Conservation (phyloP, 2,888 invertebrate genomes). For the Drosophila fulvimacula region DNA sequence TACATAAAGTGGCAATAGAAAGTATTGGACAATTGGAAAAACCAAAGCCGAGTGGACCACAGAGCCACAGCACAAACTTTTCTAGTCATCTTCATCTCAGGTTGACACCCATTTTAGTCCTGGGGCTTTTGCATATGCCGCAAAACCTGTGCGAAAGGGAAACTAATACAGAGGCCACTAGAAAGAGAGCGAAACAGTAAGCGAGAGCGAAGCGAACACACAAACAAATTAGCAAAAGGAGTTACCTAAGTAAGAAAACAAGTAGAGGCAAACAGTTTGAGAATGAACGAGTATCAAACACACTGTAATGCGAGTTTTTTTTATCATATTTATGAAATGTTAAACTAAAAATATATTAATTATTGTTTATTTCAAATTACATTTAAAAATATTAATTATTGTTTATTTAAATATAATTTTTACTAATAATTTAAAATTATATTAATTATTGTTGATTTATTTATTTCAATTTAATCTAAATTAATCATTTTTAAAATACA, state of each 20-base stretch:
- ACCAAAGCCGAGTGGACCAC: conserved; percentile 41
- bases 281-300: background rate
- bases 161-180: conserved; percentile 44
- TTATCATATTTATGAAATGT: background rate
- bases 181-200: conserved; percentile 21
- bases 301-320: background rate
- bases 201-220: conserved; percentile 47
- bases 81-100: conserved; percentile 58
- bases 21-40: conserved; percentile 58
- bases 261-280: background rate
- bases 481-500: too few relatives aligned
- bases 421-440: too few relatives aligned
- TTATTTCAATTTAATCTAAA: background rate
- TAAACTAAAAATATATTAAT: too few relatives aligned
- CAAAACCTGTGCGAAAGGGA: conserved; percentile 54
- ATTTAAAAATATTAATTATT: too few relatives aligned
- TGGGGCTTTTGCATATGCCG: conserved; percentile 47
- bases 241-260: conserved; percentile 59
- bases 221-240: conserved; percentile 81
- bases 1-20: conserved; percentile 48
- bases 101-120: conserved; percentile 70
- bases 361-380: too few relatives aligned
- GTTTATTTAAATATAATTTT: too few relatives aligned
- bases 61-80: conserved; percentile 46
- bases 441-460: too few relatives aligned